Evolutionary conservation across 2,113 vertebrate genomes (phyloP), one percentile per base, ranked within the genome.

Genomic region (Oenanthe melanoleuca): DNA sequence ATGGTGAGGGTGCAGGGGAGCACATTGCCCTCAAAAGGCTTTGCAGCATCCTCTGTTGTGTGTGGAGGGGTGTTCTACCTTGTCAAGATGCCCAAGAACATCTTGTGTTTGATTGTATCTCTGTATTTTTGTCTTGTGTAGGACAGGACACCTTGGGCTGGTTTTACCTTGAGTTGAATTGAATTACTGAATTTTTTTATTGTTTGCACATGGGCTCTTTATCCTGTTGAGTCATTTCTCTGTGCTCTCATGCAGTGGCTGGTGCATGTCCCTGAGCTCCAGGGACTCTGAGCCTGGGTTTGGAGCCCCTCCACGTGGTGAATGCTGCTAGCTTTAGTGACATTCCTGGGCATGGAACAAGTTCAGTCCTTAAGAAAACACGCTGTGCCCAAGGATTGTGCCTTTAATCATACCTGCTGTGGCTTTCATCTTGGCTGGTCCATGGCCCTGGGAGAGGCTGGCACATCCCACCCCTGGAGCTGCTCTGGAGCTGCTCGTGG

Each of bases 51-150:
- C 65, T 73, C 72, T n/a, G 31, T 2, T n/a, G 17, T 47, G 12
- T 37, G 6, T 2, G 16, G 1, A 12, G 4, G 8, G 8, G 2
- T 15, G 44, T 37, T 85, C 40, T 52, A 1, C 1, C 1, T 77
- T 34, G 28, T 42, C 55, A 63, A 12, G 53, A 13, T 69, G 61
- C 42, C 63, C 16, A 38, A 60, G 42, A 81, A 25, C 33, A 18
- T 37, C 70, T 89, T 29, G 13, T 47, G 20, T 33, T 81, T 59
- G 71, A 22, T 12, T 37, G 6, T 50, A 7, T 12, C 19, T 49
- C 0, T 2, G 16, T 53, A 3, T 64, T 81, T 80, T 31, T 67
- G 37, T 42, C 64, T 63, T 15, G 1, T 3, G 22, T 47, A 45
- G 82, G 60, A 86, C 8, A 8, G 64, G 33, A 47, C 10, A 3